Evolutionary conservation across 2,113 vertebrate genomes (phyloP).

Genomic region (Aspidoscelis tigris): DNA sequence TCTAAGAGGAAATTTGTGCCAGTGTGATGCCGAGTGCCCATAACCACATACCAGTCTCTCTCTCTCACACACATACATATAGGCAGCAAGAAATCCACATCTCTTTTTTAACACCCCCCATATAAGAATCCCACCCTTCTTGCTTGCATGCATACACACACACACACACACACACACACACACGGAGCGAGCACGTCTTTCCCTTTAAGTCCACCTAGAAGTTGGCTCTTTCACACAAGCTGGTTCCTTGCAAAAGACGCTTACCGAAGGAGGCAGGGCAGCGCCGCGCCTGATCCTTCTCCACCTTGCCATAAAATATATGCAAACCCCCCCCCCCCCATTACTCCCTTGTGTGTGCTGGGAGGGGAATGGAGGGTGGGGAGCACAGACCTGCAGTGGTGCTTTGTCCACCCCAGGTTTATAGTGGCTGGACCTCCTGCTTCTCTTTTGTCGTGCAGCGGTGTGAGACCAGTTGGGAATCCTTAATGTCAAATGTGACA

Average conservation of each 20-base stretch:
- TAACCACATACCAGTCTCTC: too few relatives aligned
- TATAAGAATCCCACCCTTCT: not conserved
- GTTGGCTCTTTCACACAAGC: constrained; percentile 46
- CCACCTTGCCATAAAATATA: not conserved
- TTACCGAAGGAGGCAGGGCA: not conserved
- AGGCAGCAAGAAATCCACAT: not conserved
- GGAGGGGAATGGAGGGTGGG: too few relatives aligned
- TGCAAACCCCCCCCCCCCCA: not conserved
- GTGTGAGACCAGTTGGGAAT: not conserved
- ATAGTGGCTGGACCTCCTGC: fast-evolving
- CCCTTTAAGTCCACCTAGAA: constrained; percentile 50
- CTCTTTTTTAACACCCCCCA: too few relatives aligned
- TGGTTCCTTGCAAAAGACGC: constrained; percentile 23
- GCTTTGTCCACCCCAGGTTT: constrained; percentile 22
- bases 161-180: not conserved
- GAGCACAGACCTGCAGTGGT: constrained; percentile 17
- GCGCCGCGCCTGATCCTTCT: not conserved
- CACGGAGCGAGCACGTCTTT: constrained; percentile 23
- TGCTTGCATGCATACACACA: not conserved
- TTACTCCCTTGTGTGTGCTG: fast-evolving
- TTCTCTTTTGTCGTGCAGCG: not conserved
- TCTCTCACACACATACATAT: too few relatives aligned
- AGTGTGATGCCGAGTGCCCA: not conserved
- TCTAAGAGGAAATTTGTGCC: not conserved
- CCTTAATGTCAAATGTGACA: not conserved